These are phyloP conservation scores for Ethmia dodecea DNA, from an alignment of 2,888 invertebrate genomes.

Conservation along the genomic window DNA sequence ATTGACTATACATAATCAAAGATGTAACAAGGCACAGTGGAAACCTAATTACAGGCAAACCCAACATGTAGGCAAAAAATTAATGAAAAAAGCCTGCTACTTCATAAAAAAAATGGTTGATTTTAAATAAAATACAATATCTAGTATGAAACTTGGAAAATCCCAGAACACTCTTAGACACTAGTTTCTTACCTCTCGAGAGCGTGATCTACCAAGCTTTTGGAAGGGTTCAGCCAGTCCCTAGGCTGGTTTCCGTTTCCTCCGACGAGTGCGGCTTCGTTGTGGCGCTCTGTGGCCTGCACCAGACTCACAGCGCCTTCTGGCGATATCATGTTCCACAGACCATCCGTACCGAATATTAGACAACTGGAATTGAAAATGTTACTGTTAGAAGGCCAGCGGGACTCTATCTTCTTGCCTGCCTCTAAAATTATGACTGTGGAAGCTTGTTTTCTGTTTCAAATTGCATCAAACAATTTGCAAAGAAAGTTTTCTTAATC, in stretches of 20 bases:
- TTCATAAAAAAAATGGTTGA: background rate
- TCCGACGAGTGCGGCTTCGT: slow-evolving; percentile 80
- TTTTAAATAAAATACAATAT: background rate
- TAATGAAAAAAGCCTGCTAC: background rate
- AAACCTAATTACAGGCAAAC: no score
- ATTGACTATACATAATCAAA: slow-evolving; percentile 1
- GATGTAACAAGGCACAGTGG: background rate
- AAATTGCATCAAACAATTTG: no score
- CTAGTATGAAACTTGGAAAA: background rate
- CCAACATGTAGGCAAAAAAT: no score
- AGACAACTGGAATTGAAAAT: slow-evolving; percentile 81
- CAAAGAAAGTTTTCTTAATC: no score
- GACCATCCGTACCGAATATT: slow-evolving; percentile 96
- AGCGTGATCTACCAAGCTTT: slow-evolving; percentile 90
- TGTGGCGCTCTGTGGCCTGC: slow-evolving; percentile 87
- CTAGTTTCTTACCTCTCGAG: slow-evolving; percentile 66
- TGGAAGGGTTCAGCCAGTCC: slow-evolving; percentile 93
- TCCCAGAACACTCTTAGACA: background rate
- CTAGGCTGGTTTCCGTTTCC: slow-evolving; percentile 57
- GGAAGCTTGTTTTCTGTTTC: no score
- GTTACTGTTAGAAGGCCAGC: background rate
- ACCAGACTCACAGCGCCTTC: slow-evolving; percentile 91
- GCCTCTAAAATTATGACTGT: no score
- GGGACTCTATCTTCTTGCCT: no score
- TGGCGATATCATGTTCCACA: slow-evolving; percentile 96